Conservation (phyloP, 2,113 vertebrate species). For the Oryctolagus cuniculus region mOryCun1.1 NC_091432.1:121838501-121839000, state of each 20-base stretch:
- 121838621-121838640: no score
- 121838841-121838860: neutral
- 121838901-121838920: neutral
- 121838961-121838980: neutral
- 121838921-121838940: neutral
- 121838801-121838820: neutral
- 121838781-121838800: neutral
- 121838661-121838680: neutral
- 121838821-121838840: neutral
- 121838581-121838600: no score
- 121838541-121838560: no score
- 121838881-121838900: neutral
- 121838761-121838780: neutral
- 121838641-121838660: no score
- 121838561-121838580: no score
- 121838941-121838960: neutral
- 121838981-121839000: constrained; percentile 13
- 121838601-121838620: no score
- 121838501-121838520: no score
- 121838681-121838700: neutral
- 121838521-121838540: no score
- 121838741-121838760: constrained; percentile 18
- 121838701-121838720: neutral
- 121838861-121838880: neutral
- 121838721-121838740: neutral